Conservation (phyloP, 2,888 invertebrate species). For the Isotomurus palustris region DNA sequence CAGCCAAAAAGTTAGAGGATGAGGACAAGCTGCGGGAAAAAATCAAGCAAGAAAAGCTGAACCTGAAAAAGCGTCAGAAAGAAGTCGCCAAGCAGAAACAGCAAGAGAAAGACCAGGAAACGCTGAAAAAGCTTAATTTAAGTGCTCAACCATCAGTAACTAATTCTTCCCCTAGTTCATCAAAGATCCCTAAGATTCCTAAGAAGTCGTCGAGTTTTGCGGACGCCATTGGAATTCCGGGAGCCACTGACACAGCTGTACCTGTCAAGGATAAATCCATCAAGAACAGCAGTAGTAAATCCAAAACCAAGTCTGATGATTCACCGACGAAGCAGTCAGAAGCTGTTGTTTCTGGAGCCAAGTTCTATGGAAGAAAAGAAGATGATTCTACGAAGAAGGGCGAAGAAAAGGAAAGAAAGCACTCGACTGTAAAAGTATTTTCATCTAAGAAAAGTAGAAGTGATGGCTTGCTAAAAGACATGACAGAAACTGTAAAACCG, state of each 20-base stretch:
- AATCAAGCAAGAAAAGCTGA: constrained; percentile 48
- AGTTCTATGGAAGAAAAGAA: constrained; percentile 20
- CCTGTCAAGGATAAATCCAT: constrained; percentile 13
- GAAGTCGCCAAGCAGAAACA: constrained; percentile 40
- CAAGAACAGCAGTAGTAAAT: constrained; percentile 11
- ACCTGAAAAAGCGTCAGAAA: constrained; percentile 52
- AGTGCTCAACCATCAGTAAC: constrained; percentile 1
- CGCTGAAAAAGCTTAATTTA: constrained; percentile 53
- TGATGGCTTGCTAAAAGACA: constrained; percentile 37
- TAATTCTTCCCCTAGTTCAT: constrained; percentile 8
- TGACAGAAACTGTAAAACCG: constrained; percentile 15
- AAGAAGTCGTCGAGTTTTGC: constrained; percentile 36
- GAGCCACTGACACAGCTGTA: constrained; percentile 19
- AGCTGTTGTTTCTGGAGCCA: no score
- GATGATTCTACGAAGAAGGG: constrained; percentile 13
- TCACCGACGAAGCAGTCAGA: background rate
- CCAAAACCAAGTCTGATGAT: constrained; percentile 9
- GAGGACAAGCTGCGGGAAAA: constrained; percentile 45
- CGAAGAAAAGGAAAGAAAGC: constrained; percentile 19
- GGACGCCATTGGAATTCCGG: constrained; percentile 42
- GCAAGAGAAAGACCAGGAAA: constrained; percentile 63
- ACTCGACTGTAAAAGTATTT: constrained; percentile 36
- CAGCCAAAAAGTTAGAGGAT: constrained; percentile 41
- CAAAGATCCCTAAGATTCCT: constrained; percentile 24
- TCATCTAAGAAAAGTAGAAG: constrained; percentile 32